phyloP scores from a whole-genome alignment of 1,140 invertebrate species.

The Chironomus tepperi region DNA sequence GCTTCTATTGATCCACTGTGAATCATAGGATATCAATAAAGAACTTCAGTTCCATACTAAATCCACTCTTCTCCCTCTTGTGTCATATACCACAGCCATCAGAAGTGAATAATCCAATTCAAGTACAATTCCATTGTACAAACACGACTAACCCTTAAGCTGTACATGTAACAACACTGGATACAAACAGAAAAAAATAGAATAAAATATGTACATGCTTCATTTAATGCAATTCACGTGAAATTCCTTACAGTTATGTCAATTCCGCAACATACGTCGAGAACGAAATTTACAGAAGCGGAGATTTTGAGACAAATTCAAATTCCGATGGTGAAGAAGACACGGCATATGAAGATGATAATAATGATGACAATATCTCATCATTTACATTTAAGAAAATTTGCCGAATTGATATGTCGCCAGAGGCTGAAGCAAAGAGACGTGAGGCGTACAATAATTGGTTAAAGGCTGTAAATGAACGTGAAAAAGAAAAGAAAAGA shows the following conservation, averaged over 20 bases:
- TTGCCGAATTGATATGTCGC: neutral
- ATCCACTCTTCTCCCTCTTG: no score
- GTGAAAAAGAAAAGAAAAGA: neutral
- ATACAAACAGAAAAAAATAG: neutral
- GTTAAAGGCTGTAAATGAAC: neutral
- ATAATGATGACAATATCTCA: neutral
- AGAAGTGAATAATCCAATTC: no score
- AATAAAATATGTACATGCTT: neutral
- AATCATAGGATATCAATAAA: no score
- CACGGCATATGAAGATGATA: neutral
- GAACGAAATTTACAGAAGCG: neutral
- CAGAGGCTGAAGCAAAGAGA: neutral
- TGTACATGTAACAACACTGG: no score
- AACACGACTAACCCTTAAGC: no score
- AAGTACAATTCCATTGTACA: no score
- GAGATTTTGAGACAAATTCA: neutral
- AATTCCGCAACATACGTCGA: conserved; percentile 9
- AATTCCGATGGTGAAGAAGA: neutral
- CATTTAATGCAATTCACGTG: neutral
- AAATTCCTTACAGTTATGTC: neutral
- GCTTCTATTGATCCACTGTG: no score
- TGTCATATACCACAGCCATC: no score
- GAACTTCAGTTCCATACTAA: no score
- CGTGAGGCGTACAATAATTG: neutral
- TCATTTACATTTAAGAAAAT: neutral